Percentiles rank a stretch among this genome's conserved stretches.
These are phyloP conservation scores for Lytechinus pictus DNA, from an alignment of 35 echinoderm and acorn worm species.

Conservation along the genomic window DNA sequence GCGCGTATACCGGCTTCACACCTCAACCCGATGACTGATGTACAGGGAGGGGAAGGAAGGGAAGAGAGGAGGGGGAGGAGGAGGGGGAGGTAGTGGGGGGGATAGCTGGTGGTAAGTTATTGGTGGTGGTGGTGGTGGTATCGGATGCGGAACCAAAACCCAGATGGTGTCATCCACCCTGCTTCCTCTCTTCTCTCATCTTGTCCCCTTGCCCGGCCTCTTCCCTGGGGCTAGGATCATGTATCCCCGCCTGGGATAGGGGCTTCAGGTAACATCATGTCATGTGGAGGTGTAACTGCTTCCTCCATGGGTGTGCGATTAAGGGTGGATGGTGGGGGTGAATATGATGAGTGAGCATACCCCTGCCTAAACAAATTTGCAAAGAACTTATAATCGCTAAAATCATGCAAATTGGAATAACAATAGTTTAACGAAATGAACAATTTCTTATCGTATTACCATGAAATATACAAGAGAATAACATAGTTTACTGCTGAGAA, in stretches of 20 bases:
- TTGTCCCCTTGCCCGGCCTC: background rate
- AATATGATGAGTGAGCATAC: background rate
- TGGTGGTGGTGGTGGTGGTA: constrained; percentile 22
- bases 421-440: background rate
- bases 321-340: background rate
- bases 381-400: background rate
- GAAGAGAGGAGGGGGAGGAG: background rate
- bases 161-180: constrained; percentile 26
- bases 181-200: background rate
- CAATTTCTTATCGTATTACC: background rate
- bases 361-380: background rate
- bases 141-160: constrained; percentile 19
- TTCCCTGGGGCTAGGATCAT: constrained; percentile 42
- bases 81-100: background rate
- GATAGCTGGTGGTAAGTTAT: background rate
- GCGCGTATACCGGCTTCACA: constrained; percentile 47
- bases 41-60: background rate
- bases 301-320: background rate
- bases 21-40: constrained; percentile 27
- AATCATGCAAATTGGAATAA: background rate
- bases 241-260: constrained; percentile 1
- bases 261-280: constrained; percentile 22
- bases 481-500: background rate
- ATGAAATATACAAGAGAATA: background rate
- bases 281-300: background rate